phyloP scores from a whole-genome alignment of 2,888 invertebrate genomes.

The Drosophila eohydei region DNA sequence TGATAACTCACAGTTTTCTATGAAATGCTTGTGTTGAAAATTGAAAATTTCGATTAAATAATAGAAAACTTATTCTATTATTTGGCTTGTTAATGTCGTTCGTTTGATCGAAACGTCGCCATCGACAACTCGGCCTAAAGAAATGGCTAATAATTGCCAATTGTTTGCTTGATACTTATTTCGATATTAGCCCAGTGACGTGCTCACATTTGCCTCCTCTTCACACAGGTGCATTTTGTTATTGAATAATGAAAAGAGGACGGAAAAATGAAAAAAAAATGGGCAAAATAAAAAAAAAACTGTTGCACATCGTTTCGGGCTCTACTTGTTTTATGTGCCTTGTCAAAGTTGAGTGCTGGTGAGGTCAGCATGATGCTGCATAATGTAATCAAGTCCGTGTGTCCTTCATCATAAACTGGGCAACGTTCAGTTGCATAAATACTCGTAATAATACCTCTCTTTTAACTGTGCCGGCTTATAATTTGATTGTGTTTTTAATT shows the following conservation, averaged over 20 bases:
- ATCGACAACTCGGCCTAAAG: neutral
- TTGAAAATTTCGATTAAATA: conserved; percentile 7
- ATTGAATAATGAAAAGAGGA: neutral
- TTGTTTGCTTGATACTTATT: neutral
- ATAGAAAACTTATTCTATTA: neutral
- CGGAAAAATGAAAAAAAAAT: neutral
- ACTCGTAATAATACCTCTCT: conserved; percentile 9
- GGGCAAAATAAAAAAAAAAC: conserved; percentile 1
- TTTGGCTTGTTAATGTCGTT: neutral
- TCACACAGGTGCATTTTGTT: conserved; percentile 3
- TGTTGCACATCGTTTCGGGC: conserved; percentile 39
- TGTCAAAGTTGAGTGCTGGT: conserved; percentile 38
- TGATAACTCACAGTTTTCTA: conserved; percentile 24
- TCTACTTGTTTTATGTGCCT: conserved; percentile 14
- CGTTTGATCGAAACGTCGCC: neutral
- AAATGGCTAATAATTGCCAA: neutral
- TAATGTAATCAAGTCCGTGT: conserved; percentile 27
- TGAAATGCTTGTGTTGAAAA: conserved; percentile 4
- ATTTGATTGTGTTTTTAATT: conserved; percentile 17
- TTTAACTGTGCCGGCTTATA: conserved; percentile 6
- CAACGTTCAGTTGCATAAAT: conserved; percentile 38
- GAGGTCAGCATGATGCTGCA: conserved; percentile 44
- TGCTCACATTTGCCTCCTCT: neutral
- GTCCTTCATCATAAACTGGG: conserved; percentile 9
- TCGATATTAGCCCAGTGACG: neutral